Evolutionary conservation across 2,797 vertebrate species (phyloP), one percentile per base, ranked within the genome.

Genomic region (Sternotherus odoratus): DNA sequence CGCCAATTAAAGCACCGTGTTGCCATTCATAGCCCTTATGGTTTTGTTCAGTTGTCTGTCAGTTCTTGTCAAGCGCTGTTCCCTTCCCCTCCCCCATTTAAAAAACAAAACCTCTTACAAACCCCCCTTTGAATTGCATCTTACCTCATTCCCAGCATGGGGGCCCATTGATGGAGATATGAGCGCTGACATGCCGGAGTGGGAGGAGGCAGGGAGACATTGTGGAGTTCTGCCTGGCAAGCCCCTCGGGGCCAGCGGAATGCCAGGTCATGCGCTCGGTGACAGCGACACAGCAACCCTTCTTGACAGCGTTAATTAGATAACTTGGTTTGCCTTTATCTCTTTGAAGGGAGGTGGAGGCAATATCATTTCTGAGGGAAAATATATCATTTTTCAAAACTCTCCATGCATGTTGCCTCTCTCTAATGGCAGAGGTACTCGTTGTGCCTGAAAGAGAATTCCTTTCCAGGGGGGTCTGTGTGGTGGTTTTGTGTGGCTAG

Each of bases 31-130:
- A 91, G 94, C 90, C 96, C 96, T 95, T 97, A 94, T 95, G 96
- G 95, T 95, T 96, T 97, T 97, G 95, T 97, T 96, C 96, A 88
- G 95, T 96, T 97, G 96, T 96, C 94, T 94, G 90, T 96, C 96
- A 97, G 95, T 92, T 94, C 95, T 97, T 96, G 97, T 96, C 96
- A 96, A 94, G 95, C 92, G 69, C 95, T 93, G 91, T 95, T 92
- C 92, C 93, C 72, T 94, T 85, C 95, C 95, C 95, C 95, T 95
- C 96, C 92, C 95, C 92, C 4, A 77, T 94, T 74, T 80, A 93
- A 85, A 88, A 96, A 95, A 97, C 95, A 97, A 95, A 96, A 93
- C 95, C 95, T 77, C 94, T 96, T 94, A 96, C 96, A 96, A 96
- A 96, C 94, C 89, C 96, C 92, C 39, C 95, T 97, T 97, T 97